A percentile compares a stretch with the other conserved stretches of the same genome.
Conservation (phyloP, 2,113 vertebrate genomes). For the Scytalopus superciliaris region DNA sequence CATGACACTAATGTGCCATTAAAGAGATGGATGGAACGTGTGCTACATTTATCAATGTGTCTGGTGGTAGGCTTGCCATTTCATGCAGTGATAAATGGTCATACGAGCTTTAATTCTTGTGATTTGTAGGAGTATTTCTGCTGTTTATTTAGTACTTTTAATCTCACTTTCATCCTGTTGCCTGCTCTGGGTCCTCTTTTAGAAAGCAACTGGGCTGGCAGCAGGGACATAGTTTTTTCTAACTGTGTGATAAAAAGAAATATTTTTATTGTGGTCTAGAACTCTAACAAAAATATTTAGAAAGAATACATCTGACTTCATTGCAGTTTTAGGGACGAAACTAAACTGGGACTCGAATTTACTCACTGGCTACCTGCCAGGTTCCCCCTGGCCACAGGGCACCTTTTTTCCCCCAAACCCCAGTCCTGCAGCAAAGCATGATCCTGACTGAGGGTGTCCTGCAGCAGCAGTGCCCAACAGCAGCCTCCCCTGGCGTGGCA, state of each 20-base stretch:
- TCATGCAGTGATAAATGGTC: constrained; percentile 52
- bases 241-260: not conserved
- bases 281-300: not conserved
- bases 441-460: not conserved
- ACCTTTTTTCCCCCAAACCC: not conserved
- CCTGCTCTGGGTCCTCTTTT: not conserved
- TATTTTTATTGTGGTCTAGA: not conserved
- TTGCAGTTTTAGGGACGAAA: not conserved
- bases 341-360: not conserved
- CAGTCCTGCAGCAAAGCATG: not conserved
- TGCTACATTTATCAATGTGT: constrained; percentile 57
- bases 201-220: not conserved
- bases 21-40: constrained; percentile 70
- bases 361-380: not conserved
- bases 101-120: constrained; percentile 9
- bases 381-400: not conserved
- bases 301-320: not conserved
- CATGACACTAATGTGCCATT: constrained; percentile 74
- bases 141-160: constrained; percentile 12
- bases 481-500: not conserved
- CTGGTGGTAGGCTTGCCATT: constrained; percentile 29
- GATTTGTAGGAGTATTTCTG: constrained; percentile 26
- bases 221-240: not conserved
- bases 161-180: not conserved
- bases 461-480: not conserved